A percentile compares a stretch with the other conserved stretches of the same genome.
These are phyloP conservation scores for Catharus minimus DNA, from an alignment of 2,113 vertebrate genomes.

Conservation along the genomic window DNA sequence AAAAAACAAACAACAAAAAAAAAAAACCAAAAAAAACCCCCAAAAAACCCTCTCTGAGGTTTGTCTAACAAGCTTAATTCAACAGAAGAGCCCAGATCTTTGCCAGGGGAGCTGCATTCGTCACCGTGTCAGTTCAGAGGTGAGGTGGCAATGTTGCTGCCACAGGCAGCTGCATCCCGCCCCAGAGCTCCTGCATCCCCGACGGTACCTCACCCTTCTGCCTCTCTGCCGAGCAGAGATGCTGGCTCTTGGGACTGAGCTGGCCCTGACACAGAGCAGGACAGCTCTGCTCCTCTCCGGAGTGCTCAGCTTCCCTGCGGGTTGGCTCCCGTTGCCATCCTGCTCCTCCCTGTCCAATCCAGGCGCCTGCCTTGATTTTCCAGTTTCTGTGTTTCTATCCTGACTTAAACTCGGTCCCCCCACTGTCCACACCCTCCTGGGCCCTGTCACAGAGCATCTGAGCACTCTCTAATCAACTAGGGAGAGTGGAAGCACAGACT, in stretches of 20 bases:
- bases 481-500: background rate
- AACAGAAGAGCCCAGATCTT: background rate
- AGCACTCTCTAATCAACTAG: background rate
- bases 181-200: background rate
- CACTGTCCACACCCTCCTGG: background rate
- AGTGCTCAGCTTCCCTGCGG: background rate
- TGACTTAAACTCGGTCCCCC: accelerated
- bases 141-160: background rate
- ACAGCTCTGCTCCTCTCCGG: background rate
- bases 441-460: background rate
- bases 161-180: background rate
- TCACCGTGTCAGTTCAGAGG: background rate
- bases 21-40: too few species aligned
- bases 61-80: constrained; percentile 32
- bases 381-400: background rate
- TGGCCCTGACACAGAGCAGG: background rate
- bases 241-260: background rate
- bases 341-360: accelerated
- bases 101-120: background rate
- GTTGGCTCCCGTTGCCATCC: background rate
- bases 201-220: background rate
- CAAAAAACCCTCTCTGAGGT: background rate
- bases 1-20: too few species aligned
- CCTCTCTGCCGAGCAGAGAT: background rate
- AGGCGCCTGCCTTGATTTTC: accelerated